Evolutionary conservation across 1,140 invertebrate species (phyloP), one percentile per base, ranked within the genome.

Genomic region (Trichomalopsis sarcophagae): DNA sequence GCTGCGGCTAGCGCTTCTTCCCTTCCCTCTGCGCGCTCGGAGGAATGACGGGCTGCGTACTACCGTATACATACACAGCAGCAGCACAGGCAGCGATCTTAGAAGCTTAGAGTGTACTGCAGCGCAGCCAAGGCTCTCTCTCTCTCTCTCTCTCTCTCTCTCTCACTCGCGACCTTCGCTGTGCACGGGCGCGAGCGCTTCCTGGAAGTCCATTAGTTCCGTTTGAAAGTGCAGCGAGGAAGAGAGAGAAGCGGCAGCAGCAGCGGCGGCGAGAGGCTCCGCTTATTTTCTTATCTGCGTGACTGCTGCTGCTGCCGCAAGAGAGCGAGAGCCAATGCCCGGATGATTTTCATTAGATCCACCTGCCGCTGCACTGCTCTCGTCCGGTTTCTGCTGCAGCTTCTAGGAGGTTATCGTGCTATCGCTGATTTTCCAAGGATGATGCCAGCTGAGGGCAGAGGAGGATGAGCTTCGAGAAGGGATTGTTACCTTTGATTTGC

Each of bases 151-250:
- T 17, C 23, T 27, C 4, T n/a, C 50, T 55, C 5, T 55, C 4
- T 17, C 13, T 36, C n/a, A 23, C 23, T 27, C 4, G 7, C 76
- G 83, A 79, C 83, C 76, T 84, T 79, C 76, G 44, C 75, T 47
- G 36, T 69, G 36, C 40, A 71, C 73, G 62, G 23, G 62, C 66
- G 68, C 73, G 44, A 62, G 69, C 84, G 47, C 84, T 85, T 85
- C 84, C 84, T 76, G 84, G 84, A 85, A 85, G 71, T 47, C 79
- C 84, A 85, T 85, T 85, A 85, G 84, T 85, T 85, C 84, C 84
- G 84, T 85, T 81, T 55, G 73, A 30, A 77, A 74, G 68, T 79
- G 21, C 27, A 71, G 23, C 68, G 23, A 17, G 68, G 62, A 44
- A 73, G 11, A 30, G 10, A 30, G n/a, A 21, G 75, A 86, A 80